phyloP scores from a whole-genome alignment of 2,113 vertebrate species.

The Cromileptes altivelis region DNA sequence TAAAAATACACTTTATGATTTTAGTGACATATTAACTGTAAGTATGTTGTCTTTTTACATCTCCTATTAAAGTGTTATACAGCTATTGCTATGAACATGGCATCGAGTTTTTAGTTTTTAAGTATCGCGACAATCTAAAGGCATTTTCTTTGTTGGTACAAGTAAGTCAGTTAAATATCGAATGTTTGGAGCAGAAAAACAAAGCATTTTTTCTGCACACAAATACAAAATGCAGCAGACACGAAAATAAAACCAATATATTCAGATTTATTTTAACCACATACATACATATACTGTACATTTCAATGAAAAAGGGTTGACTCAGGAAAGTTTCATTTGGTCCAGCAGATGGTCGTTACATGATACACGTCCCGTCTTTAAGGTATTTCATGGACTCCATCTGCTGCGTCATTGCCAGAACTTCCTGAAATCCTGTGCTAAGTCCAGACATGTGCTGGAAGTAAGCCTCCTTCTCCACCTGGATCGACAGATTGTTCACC shows the following conservation, averaged over 20 bases:
- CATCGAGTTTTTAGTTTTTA: background rate
- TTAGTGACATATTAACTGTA: no score
- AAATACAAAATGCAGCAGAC: background rate
- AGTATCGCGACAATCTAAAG: background rate
- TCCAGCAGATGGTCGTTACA: slow-evolving; percentile 84
- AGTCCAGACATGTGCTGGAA: slow-evolving; percentile 99
- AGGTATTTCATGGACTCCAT: slow-evolving; percentile 95
- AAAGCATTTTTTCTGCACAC: background rate
- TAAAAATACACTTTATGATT: no score
- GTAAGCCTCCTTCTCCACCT: slow-evolving; percentile 98
- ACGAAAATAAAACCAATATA: slow-evolving; percentile 66
- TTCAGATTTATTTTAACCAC: slow-evolving; percentile 72
- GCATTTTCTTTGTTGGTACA: background rate
- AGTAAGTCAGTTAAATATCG: background rate
- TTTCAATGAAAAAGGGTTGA: slow-evolving; percentile 35
- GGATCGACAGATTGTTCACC: slow-evolving; percentile 96
- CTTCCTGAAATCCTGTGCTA: slow-evolving; percentile 95
- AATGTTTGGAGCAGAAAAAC: background rate
- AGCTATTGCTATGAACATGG: no score
- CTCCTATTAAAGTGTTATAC: no score
- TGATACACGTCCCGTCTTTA: slow-evolving; percentile 95
- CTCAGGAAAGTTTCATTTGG: slow-evolving; percentile 54
- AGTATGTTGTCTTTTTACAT: no score
- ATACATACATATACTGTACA: slow-evolving; percentile 71
- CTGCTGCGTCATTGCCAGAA: slow-evolving; percentile 96